phyloP scores from a whole-genome alignment of 2,113 vertebrate genomes.

The Lethenteron reissneri region DNA sequence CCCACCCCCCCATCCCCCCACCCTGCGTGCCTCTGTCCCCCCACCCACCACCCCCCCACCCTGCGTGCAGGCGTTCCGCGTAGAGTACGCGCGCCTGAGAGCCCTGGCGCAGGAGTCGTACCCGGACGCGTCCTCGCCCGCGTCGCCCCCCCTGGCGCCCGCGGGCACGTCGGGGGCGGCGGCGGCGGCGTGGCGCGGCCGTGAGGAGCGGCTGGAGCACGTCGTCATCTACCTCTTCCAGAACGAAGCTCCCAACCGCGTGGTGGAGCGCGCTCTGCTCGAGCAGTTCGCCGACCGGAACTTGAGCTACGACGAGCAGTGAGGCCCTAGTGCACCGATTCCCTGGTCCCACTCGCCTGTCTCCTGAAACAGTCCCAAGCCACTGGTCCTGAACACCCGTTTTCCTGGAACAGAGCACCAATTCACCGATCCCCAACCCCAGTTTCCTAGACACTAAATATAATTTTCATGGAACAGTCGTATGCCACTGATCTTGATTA shows the following conservation, averaged over 20 bases:
- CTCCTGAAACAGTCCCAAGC: no score
- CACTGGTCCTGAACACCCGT: no score
- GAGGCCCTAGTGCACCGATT: not conserved
- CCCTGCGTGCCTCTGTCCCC: no score
- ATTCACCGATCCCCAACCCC: no score
- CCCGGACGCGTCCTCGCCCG: not conserved
- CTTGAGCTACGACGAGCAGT: conserved; percentile 87
- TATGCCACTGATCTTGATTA: no score
- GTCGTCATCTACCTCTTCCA: conserved; percentile 75
- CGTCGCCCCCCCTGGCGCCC: not conserved
- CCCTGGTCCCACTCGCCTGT: no score
- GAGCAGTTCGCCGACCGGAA: conserved; percentile 86
- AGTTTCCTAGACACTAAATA: no score
- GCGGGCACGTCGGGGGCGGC: conserved; percentile 27
- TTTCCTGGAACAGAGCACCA: no score
- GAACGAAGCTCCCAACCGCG: conserved; percentile 52
- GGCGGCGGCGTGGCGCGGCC: no score
- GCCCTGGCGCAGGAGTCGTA: conserved; percentile 31
- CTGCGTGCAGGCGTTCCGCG: conserved; percentile 37
- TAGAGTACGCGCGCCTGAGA: conserved; percentile 63
- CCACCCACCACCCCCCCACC: no score
- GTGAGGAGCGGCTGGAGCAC: conserved; percentile 58
- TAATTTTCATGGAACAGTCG: no score
- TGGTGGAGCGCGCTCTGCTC: conserved; percentile 67
- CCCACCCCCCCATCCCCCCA: no score